phyloP scores from a whole-genome alignment of 2,113 vertebrate species.

The Aythya baeri region DNA sequence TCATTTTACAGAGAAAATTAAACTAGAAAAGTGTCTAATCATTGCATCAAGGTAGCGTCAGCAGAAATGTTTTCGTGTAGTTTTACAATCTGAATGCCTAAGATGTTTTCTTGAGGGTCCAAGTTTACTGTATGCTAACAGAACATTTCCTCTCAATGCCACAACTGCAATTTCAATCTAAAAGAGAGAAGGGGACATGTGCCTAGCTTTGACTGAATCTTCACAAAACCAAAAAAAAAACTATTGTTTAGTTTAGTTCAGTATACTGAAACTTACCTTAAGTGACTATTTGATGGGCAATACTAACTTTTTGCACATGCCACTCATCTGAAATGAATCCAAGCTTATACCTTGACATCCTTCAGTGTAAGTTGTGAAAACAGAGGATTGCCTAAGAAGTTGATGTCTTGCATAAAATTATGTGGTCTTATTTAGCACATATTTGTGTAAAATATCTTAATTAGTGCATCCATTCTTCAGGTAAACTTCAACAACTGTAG shows the following conservation, averaged over 20 bases:
- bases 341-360: neutral
- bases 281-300: neutral
- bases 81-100: neutral
- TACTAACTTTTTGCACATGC: neutral
- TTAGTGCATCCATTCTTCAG: neutral
- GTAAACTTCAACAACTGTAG: neutral
- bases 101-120: neutral
- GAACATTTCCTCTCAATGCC: neutral
- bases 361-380: neutral
- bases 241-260: no score
- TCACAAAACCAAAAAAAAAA: neutral
- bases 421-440: neutral
- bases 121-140: neutral
- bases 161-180: neutral
- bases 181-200: neutral
- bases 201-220: neutral
- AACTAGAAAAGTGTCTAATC: neutral
- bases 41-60: neutral
- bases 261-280: neutral
- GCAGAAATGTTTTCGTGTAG: neutral
- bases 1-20: neutral
- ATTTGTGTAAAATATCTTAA: neutral
- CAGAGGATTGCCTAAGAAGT: neutral
- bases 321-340: neutral
- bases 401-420: neutral